These are phyloP conservation scores for Stichopus chloronotus DNA, from an alignment of 35 echinoderm and acorn worm genomes.

Conservation along the genomic window DNA sequence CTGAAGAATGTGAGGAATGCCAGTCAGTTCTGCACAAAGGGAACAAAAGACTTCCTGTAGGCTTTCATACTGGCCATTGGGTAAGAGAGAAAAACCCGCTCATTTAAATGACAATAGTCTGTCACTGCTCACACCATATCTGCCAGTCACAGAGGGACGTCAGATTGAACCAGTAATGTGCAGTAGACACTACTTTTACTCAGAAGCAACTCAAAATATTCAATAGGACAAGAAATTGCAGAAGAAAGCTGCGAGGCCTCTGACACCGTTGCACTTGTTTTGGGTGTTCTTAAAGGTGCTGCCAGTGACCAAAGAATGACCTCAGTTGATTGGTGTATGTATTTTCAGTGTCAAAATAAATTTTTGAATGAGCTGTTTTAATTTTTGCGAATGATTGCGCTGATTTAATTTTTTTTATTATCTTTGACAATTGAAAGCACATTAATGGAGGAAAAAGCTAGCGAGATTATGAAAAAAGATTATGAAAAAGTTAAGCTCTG, in stretches of 20 bases:
- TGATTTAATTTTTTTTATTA: background rate
- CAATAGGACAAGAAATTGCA: background rate
- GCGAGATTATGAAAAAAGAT: background rate
- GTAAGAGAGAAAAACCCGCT: background rate
- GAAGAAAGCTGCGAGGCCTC: background rate
- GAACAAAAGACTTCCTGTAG: background rate
- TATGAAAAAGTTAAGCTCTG: background rate
- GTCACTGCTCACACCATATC: slow-evolving; percentile 3
- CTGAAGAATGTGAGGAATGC: slow-evolving; percentile 26
- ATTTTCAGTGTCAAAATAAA: too few species aligned
- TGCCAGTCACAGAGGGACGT: background rate
- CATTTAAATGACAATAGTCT: slow-evolving; percentile 19
- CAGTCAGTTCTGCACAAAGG: background rate
- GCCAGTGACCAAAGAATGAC: background rate
- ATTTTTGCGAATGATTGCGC: too few species aligned
- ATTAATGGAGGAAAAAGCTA: background rate
- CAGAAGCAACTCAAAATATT: background rate
- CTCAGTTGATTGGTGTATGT: too few species aligned
- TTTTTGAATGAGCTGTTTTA: too few species aligned
- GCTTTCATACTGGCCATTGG: background rate
- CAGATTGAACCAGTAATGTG: background rate
- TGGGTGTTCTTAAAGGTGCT: background rate
- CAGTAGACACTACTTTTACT: background rate
- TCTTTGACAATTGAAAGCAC: background rate
- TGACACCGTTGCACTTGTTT: background rate